Evolutionary conservation across 2,113 vertebrate species (phyloP), one percentile per base, ranked within the genome.

Genomic region (Petrocephalus zakoni): DNA sequence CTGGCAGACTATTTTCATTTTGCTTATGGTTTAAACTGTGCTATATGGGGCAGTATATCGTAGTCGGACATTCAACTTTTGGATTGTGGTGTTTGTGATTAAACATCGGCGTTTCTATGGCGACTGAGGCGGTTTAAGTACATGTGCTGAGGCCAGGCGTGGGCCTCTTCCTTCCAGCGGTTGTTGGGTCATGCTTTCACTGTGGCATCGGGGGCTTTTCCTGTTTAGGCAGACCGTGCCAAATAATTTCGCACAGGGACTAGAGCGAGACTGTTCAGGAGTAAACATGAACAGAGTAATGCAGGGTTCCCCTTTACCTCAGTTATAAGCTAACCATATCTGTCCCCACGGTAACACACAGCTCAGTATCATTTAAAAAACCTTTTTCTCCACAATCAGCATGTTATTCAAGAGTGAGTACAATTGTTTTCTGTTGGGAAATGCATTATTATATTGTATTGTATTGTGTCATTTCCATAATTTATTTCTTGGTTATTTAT

Each of bases 31-130:
- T 90, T 81, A 51, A 51, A 87, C 21, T 3, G 87, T 85, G 75
- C 64, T 83, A 84, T 85, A 81, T 85, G 52, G 82, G 88, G 86
- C 86, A 55, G 84, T 52, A 46, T 85, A 90, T 89, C 58, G 86
- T 89, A 91, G 90, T 88, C 29, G 56, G 83, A 29, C 37, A 68
- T 89, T 89, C 68, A 87, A 83, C 34, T 22, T 81, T 78, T 55
- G 82, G 46, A 86, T 82, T 84, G 83, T 58, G 89, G 84, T 91
- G 87, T 91, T 90, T 91, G 87, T 88, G 87, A 86, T 90, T 90
- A 89, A 91, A 90, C 72, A 88, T 88, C 88, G 87, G 17, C 15
- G 86, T 53, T 87, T 52, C 90, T 56, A 89, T 90, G 87, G 90
- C 52, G 91, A 91, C 90, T 15, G 64, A 61, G n/a, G 75, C 13